These are phyloP conservation scores for Lycopodina hypogea DNA, from an alignment of 37 sponge, comb jelly and placozoan genomes.

Conservation along the genomic window DNA sequence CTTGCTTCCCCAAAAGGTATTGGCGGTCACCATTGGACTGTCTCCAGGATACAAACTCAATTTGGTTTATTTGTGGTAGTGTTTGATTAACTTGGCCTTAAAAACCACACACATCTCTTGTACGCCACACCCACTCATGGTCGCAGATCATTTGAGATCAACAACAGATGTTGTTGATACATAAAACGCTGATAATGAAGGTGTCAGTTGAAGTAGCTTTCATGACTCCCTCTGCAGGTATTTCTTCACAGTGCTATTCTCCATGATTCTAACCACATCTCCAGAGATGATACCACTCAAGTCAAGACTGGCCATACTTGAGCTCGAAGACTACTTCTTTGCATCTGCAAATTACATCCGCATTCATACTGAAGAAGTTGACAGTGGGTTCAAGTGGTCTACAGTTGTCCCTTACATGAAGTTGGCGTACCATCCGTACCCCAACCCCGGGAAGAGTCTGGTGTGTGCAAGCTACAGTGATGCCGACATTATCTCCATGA, in stretches of 20 bases:
- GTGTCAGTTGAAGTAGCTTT: no score
- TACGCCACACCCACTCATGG: no score
- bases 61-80: no score
- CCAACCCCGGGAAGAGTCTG: background rate
- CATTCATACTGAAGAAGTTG: slow-evolving; percentile 8
- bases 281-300: slow-evolving; percentile 1
- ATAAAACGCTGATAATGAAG: no score
- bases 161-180: no score
- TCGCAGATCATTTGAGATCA: no score
- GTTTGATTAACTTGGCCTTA: no score
- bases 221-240: slow-evolving; percentile 35
- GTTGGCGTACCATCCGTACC: slow-evolving; percentile 18
- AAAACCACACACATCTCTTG: no score
- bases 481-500: slow-evolving; percentile 1
- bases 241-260: slow-evolving; percentile 23
- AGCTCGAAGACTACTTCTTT: slow-evolving; percentile 28
- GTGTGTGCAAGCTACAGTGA: background rate
- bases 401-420: slow-evolving; percentile 24
- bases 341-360: background rate
- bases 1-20: no score
- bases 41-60: no score
- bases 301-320: background rate
- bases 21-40: no score
- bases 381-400: slow-evolving; percentile 42
- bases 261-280: slow-evolving; percentile 10